Conservation (phyloP, 2,888 invertebrate genomes). For the Leptopilina myrica region DNA sequence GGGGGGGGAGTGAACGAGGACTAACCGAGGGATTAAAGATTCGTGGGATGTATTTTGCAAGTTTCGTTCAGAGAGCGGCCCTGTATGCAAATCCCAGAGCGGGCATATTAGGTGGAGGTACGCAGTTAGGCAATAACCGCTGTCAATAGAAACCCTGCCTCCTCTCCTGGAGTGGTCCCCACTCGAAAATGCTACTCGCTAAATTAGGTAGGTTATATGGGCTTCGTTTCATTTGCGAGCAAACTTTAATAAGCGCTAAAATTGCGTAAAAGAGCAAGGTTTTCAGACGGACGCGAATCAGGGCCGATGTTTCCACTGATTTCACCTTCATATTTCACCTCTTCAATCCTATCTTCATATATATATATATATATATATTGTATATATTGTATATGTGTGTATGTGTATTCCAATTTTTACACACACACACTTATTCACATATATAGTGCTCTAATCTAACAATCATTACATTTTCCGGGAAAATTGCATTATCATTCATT, state of each 20-base stretch:
- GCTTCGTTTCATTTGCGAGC: slow-evolving; percentile 77
- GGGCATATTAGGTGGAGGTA: slow-evolving; percentile 76
- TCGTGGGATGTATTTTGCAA: slow-evolving; percentile 72
- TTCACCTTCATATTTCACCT: slow-evolving; percentile 51
- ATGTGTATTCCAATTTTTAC: too few species aligned
- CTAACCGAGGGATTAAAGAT: slow-evolving; percentile 71
- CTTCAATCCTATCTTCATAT: slow-evolving; percentile 27
- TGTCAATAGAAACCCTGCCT: slow-evolving; percentile 75
- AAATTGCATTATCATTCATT: slow-evolving; percentile 7
- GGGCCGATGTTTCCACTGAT: slow-evolving; percentile 56
- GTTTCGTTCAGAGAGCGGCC: slow-evolving; percentile 73
- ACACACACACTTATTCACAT: too few species aligned
- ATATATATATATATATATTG: neutral
- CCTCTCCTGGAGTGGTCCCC: slow-evolving; percentile 72
- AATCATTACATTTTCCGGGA: neutral
- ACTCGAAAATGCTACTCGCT: slow-evolving; percentile 77
- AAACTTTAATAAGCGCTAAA: slow-evolving; percentile 77
- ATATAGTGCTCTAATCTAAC: slow-evolving; percentile 11
- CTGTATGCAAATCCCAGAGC: slow-evolving; percentile 73
- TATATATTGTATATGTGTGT: too few species aligned
- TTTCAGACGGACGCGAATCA: slow-evolving; percentile 73
- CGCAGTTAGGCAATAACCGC: slow-evolving; percentile 78
- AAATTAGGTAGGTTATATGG: slow-evolving; percentile 77
- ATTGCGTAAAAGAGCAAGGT: slow-evolving; percentile 77
- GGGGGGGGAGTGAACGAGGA: slow-evolving; percentile 15